Conservation (phyloP, 92 coral and sea anemone genomes). For the Zoanthus sociatus region DNA sequence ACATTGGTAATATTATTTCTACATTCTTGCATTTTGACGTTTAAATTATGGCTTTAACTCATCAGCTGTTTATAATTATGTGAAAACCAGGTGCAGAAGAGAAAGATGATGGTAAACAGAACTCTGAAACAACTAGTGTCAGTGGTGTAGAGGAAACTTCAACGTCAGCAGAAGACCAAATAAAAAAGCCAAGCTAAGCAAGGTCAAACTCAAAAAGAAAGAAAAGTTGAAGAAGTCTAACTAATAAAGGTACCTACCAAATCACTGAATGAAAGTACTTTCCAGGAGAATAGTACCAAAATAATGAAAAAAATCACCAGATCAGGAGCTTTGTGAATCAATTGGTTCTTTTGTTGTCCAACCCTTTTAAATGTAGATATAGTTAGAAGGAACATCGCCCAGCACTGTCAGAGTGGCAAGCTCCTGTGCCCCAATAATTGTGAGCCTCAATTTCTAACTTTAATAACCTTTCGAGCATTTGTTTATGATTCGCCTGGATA, state of each 20-base stretch:
- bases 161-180: no score
- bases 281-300: background rate
- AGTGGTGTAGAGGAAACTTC: no score
- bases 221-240: background rate
- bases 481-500: no score
- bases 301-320: background rate
- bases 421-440: background rate
- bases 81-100: no score
- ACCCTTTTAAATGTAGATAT: background rate
- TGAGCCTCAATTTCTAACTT: background rate
- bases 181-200: background rate
- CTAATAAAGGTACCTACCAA: background rate
- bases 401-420: background rate
- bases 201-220: background rate
- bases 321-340: background rate
- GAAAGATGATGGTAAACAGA: no score
- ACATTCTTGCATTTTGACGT: no score
- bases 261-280: background rate
- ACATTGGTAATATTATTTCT: no score
- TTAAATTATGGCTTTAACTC: no score
- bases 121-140: no score
- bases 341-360: background rate
- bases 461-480: no score
- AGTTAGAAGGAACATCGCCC: background rate
- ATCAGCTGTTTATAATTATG: no score